A percentile compares a stretch with the other conserved stretches of the same genome.
Evolutionary conservation across 1,140 invertebrate genomes (phyloP).

Genomic region (Ips nitidus): DNA sequence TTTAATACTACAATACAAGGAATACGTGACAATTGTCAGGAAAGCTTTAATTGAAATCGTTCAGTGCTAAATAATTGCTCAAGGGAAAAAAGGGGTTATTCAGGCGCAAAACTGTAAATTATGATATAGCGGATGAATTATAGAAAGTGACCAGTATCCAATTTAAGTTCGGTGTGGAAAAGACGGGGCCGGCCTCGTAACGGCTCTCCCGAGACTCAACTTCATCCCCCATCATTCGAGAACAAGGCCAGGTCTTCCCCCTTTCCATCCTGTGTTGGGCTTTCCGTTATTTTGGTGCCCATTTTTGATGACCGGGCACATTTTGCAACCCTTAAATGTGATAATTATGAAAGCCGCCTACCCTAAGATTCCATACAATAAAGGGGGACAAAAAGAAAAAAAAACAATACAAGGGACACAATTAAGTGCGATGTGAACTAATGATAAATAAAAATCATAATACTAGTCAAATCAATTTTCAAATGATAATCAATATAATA

Average conservation of each 20-base stretch:
- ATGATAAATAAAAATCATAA: too few species aligned
- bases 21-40: too few species aligned
- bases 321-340: constrained; percentile 3
- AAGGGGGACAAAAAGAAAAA: too few species aligned
- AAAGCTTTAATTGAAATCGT: neutral
- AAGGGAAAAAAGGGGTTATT: constrained; percentile 37
- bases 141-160: constrained; percentile 54
- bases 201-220: constrained; percentile 48
- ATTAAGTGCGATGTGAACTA: too few species aligned
- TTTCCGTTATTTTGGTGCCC: constrained; percentile 11
- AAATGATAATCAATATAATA: too few species aligned
- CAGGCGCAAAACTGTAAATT: constrained; percentile 45
- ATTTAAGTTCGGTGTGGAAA: constrained; percentile 53
- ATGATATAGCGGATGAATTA: constrained; percentile 53
- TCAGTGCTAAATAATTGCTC: constrained; percentile 6
- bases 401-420: too few species aligned
- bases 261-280: constrained; percentile 12
- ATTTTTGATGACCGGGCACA: constrained; percentile 20
- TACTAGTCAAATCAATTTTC: too few species aligned
- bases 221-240: constrained; percentile 46
- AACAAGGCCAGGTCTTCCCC: constrained; percentile 8
- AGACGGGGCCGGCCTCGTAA: constrained; percentile 49
- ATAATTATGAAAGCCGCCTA: constrained; percentile 5
- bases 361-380: too few species aligned
- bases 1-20: too few species aligned